Evolutionary conservation across 2,797 vertebrate species (phyloP), one percentile per base, ranked within the genome.

Genomic region (Ctenochaetus hawaiiensis): DNA sequence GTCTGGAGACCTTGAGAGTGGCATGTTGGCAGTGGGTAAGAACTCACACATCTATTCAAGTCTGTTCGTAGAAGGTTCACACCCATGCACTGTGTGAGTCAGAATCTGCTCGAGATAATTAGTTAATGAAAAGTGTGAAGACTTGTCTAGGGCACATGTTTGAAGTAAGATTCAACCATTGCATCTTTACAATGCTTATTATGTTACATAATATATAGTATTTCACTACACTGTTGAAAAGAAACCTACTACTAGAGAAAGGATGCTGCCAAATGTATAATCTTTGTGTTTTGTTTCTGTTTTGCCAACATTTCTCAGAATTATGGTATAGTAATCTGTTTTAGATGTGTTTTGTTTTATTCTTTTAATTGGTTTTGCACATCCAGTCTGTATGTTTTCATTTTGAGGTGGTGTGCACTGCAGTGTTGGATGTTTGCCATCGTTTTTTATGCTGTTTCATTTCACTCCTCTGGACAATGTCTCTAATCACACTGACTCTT

Each of bases 21-120:
- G 98, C 93, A 99, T 99, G 98, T 30, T 99, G 91, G 97, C 98
- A 52, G 97, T 99, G 72, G 97, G 98, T 99, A 92, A 87, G 97
- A 83, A 59, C 4, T 51, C n/a, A 62, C 67, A 61, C 56, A 68
- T 17, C 23, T 63, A 47, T 67, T 78, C 44, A 61, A 39, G 17
- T 67, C 10, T 57, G 11, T 18, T 52, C 20, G 45, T 41, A 16
- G 17, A 53, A 45, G 2, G 20, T 30, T 48, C 68, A 56, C 63
- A 26, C 65, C 51, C 54, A 44, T 22, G 14, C 51, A n/a, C 39
- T 66, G 17, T 45, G 3, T 43, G 9, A 30, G 20, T 30, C 39
- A 10, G 34, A 65, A 30, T 75, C 53, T 26, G 16, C 17, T 59
- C 39, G 9, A 37, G 1, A 18, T 77, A 23, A 41, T 54, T 20